Percentiles rank a stretch among this genome's conserved stretches.
phyloP scores from a whole-genome alignment of 1,140 invertebrate genomes.

The Planococcus citri region DNA sequence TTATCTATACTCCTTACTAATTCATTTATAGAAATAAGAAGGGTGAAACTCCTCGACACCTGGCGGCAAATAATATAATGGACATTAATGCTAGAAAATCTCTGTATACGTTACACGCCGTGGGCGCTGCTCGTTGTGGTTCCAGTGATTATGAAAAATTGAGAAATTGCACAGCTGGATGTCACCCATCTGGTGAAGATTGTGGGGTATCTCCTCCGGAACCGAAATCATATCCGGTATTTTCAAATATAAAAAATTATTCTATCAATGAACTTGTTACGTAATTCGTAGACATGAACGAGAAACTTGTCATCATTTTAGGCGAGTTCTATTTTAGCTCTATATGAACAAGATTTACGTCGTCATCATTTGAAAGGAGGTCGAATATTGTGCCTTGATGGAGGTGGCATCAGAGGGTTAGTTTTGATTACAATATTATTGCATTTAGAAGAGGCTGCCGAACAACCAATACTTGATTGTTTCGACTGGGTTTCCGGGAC shows the following conservation, averaged over 20 bases:
- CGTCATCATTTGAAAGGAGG: constrained; percentile 30
- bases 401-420: constrained; percentile 87
- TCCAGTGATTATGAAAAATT: constrained; percentile 26
- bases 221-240: constrained; percentile 38
- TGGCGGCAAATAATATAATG: constrained; percentile 41
- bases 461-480: constrained; percentile 59
- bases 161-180: constrained; percentile 47
- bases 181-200: constrained; percentile 42
- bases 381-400: constrained; percentile 72
- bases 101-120: constrained; percentile 66
- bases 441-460: constrained; percentile 62
- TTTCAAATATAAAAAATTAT: no score
- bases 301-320: no score
- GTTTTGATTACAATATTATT: constrained; percentile 74
- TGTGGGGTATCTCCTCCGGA: constrained; percentile 49
- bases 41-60: constrained; percentile 62
- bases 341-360: not conserved
- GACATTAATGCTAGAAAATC: constrained; percentile 49
- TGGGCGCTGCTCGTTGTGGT: constrained; percentile 66
- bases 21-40: constrained; percentile 49
- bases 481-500: constrained; percentile 98
- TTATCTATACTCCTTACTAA: no score
- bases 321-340: not conserved
- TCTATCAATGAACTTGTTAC: no score
- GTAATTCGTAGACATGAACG: no score